A percentile compares a stretch with the other conserved stretches of the same genome.
Conservation (phyloP, 2,113 vertebrate genomes). For the Microcebus jonahi region DNA sequence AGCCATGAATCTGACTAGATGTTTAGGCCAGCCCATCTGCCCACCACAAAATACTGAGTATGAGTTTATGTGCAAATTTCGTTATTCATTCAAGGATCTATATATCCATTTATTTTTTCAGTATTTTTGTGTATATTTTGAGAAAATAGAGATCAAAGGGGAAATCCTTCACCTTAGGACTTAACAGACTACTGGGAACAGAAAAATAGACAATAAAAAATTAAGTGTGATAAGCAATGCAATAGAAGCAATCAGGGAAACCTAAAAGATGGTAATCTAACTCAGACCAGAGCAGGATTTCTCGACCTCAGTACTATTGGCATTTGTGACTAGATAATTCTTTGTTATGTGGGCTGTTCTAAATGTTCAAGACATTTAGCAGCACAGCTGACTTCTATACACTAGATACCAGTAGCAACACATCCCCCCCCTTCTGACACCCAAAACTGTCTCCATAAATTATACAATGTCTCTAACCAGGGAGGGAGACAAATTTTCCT, state of each 20-base stretch:
- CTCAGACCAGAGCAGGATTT: neutral
- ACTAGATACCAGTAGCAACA: neutral
- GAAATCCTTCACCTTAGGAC: neutral
- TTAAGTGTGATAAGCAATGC: neutral
- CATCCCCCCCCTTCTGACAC: neutral
- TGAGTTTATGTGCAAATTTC: neutral
- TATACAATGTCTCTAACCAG: neutral
- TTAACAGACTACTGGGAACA: neutral
- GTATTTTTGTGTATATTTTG: neutral
- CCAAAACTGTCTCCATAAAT: neutral
- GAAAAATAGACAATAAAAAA: neutral
- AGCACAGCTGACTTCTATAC: neutral
- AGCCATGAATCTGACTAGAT: conserved; percentile 60
- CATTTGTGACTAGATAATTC: neutral
- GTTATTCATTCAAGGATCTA: neutral
- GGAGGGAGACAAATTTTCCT: neutral
- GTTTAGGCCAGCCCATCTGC: conserved; percentile 16
- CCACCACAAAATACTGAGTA: neutral
- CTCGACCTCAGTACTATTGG: neutral
- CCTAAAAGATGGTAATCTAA: neutral
- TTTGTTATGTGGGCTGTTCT: neutral
- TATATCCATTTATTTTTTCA: neutral
- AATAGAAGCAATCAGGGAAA: neutral
- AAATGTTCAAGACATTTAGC: neutral
- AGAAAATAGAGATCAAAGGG: conserved; percentile 3